Conservation (phyloP, 2,797 vertebrate genomes). For the Etheostoma nigrum region DNA sequence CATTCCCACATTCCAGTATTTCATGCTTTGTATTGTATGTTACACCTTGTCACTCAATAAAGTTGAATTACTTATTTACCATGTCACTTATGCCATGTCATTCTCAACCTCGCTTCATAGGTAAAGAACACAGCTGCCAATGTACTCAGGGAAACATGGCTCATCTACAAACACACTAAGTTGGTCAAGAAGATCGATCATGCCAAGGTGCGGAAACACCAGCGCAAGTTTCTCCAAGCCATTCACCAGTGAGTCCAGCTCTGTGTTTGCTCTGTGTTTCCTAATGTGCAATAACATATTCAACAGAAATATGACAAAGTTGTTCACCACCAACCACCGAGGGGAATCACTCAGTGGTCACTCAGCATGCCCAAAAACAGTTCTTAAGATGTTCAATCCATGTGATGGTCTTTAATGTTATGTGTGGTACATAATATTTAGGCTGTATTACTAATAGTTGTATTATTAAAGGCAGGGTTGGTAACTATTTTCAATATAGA, state of each 20-base stretch:
- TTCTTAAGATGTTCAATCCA: not conserved
- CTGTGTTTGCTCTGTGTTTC: not conserved
- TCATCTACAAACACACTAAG: slow-evolving; percentile 98
- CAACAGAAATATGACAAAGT: slow-evolving; percentile 21
- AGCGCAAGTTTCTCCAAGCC: slow-evolving; percentile 99
- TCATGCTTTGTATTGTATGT: not conserved
- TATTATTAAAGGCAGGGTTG: not conserved
- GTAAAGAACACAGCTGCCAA: slow-evolving; percentile 97
- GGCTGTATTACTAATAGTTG: slow-evolving; percentile 16
- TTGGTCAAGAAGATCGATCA: slow-evolving; percentile 96
- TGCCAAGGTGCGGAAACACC: slow-evolving; percentile 97
- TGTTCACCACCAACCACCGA: slow-evolving; percentile 8
- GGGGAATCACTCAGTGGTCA: slow-evolving; percentile 15
- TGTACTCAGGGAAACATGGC: slow-evolving; percentile 98
- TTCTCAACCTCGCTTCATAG: slow-evolving; percentile 66
- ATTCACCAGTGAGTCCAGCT: slow-evolving; percentile 95
- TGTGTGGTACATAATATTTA: slow-evolving; percentile 25
- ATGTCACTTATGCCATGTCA: not conserved
- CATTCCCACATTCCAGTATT: not conserved
- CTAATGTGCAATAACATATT: not conserved
- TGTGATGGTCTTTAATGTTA: slow-evolving; percentile 28
- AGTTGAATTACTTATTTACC: not conserved
- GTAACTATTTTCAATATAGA: too few species aligned
- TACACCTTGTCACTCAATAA: not conserved
- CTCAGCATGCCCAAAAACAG: slow-evolving; percentile 7